phyloP scores from a whole-genome alignment of 2,113 vertebrate genomes.

The Rattus norvegicus region DNA sequence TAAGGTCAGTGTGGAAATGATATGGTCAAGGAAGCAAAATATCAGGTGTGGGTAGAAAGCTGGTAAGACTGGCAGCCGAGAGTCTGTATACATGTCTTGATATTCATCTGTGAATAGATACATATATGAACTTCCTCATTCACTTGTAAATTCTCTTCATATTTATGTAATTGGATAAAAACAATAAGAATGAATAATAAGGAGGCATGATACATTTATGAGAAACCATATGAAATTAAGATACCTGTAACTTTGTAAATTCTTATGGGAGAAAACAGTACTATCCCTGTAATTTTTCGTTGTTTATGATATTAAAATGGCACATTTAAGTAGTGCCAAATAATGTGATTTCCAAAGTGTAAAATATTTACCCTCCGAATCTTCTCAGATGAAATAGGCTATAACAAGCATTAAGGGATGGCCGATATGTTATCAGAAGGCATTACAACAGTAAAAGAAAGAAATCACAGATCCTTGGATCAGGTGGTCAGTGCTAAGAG shows the following conservation, averaged over 20 bases:
- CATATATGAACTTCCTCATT: background rate
- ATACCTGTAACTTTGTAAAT: background rate
- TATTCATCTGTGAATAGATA: background rate
- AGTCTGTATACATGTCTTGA: background rate
- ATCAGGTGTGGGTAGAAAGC: background rate
- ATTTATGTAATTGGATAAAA: background rate
- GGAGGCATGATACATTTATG: background rate
- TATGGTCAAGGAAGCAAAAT: background rate
- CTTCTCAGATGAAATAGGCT: background rate
- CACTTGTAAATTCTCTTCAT: background rate
- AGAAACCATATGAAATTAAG: background rate
- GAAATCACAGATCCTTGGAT: background rate
- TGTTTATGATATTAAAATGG: background rate
- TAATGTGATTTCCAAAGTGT: background rate
- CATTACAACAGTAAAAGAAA: background rate
- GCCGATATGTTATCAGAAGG: background rate
- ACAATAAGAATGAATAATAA: background rate
- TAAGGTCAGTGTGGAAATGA: background rate
- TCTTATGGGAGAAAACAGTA: background rate
- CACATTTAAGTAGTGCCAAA: background rate
- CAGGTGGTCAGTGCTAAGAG: background rate
- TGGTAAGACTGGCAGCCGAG: background rate
- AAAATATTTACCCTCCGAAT: background rate
- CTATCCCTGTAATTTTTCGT: background rate
- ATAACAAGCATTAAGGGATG: background rate